phyloP scores from a whole-genome alignment of 2,888 invertebrate species.

The Fragum fragum region DNA sequence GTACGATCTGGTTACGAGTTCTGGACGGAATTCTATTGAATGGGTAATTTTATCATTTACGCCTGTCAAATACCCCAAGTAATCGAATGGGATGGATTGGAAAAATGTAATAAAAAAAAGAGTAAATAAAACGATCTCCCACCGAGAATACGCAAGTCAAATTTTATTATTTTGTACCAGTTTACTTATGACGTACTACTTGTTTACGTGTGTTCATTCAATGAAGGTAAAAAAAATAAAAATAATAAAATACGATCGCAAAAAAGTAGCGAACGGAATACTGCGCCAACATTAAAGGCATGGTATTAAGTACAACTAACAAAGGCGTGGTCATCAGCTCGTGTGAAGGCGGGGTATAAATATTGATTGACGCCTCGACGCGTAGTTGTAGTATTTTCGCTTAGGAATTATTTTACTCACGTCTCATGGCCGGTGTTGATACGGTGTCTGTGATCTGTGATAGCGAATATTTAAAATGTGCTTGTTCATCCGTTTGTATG shows the following conservation, averaged over 20 bases:
- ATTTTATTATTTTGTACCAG: conserved; percentile 49
- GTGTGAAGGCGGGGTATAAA: conserved; percentile 9
- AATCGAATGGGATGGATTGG: background rate
- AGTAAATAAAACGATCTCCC: conserved; percentile 30
- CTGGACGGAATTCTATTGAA: too few relatives aligned
- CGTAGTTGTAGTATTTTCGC: conserved; percentile 5
- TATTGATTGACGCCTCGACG: conserved; percentile 9
- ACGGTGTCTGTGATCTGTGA: conserved; percentile 11
- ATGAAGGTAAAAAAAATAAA: background rate
- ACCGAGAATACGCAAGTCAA: conserved; percentile 27
- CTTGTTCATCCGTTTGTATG: conserved; percentile 46
- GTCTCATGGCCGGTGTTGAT: background rate
- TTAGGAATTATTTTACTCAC: background rate
- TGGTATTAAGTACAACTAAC: background rate
- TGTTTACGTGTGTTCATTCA: background rate
- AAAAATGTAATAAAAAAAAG: conserved; percentile 10
- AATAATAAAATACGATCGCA: background rate
- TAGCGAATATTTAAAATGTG: conserved; percentile 14
- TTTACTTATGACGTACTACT: conserved; percentile 18
- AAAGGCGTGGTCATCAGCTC: background rate
- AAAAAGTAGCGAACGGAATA: background rate
- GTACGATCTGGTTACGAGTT: too few relatives aligned
- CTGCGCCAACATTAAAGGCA: background rate
- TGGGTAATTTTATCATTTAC: too few relatives aligned
- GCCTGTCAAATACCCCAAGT: too few relatives aligned